A percentile compares a stretch with the other conserved stretches of the same genome.
Evolutionary conservation across 2,888 invertebrate genomes (phyloP).

Genomic region (Troides helena): DNA sequence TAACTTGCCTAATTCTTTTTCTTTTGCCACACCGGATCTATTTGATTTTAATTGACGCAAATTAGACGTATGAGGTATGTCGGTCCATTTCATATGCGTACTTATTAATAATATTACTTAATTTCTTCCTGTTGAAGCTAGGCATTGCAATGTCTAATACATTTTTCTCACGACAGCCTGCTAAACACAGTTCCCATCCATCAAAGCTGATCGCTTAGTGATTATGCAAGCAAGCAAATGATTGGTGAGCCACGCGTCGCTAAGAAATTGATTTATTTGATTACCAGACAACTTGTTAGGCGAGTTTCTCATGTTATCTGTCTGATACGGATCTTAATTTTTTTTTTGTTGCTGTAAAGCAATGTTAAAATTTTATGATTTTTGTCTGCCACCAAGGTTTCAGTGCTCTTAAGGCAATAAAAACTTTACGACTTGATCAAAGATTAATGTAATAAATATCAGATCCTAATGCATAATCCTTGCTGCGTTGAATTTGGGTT

Average conservation of each 20-base stretch:
- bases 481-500: no score
- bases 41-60: background rate
- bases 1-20: no score
- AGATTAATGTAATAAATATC: background rate
- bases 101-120: background rate
- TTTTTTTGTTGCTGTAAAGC: background rate
- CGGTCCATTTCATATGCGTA: background rate
- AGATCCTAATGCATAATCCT: background rate
- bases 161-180: conserved; percentile 26
- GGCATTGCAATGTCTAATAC: conserved; percentile 5
- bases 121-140: conserved; percentile 15
- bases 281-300: conserved; percentile 32
- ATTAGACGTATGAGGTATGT: background rate
- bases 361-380: background rate
- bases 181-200: conserved; percentile 28
- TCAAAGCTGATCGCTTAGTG: conserved; percentile 35
- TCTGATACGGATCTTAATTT: background rate
- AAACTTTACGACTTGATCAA: background rate
- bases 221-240: conserved; percentile 36
- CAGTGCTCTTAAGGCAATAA: background rate
- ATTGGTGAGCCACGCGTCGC: conserved; percentile 46
- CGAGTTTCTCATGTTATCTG: conserved; percentile 1
- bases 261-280: conserved; percentile 37
- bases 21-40: background rate
- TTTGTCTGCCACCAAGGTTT: background rate